Percentiles rank a stretch among this genome's conserved stretches.
phyloP scores from a whole-genome alignment of 1,140 invertebrate genomes.

The Drosophila nigrodunni region DNA sequence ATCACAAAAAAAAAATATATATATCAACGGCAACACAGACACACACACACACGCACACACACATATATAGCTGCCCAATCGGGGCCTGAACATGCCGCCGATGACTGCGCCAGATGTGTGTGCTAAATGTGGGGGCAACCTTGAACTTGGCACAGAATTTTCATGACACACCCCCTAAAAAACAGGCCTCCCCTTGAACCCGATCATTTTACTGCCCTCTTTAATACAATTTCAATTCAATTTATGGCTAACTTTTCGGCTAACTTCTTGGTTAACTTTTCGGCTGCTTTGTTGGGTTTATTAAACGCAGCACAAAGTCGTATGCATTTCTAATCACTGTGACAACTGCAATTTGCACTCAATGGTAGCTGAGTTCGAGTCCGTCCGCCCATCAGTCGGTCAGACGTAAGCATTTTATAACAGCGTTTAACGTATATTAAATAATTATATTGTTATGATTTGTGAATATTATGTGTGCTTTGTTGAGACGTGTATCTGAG shows the following conservation, averaged over 20 bases:
- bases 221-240: too few species aligned
- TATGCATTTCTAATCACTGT: background rate
- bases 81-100: conserved; percentile 73
- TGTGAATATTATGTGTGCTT: conserved; percentile 4
- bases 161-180: background rate
- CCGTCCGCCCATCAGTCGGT: background rate
- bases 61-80: conserved; percentile 40
- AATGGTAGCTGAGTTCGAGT: background rate
- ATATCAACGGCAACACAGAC: background rate
- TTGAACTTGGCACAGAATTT: conserved; percentile 60
- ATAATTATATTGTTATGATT: conserved; percentile 27
- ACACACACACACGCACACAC: too few species aligned
- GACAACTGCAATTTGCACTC: background rate
- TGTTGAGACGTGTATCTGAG: conserved; percentile 9
- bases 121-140: conserved; percentile 33
- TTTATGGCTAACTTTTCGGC: too few species aligned
- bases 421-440: conserved; percentile 40
- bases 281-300: too few species aligned
- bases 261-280: too few species aligned
- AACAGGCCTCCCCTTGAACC: too few species aligned
- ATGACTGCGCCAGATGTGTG: conserved; percentile 39
- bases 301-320: too few species aligned
- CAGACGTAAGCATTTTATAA: conserved; percentile 19
- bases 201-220: too few species aligned
- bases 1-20: conserved; percentile 38